Base-by-base conservation (phyloP, 2,888 invertebrate genomes). In the Baronia brevicornis region DNA sequence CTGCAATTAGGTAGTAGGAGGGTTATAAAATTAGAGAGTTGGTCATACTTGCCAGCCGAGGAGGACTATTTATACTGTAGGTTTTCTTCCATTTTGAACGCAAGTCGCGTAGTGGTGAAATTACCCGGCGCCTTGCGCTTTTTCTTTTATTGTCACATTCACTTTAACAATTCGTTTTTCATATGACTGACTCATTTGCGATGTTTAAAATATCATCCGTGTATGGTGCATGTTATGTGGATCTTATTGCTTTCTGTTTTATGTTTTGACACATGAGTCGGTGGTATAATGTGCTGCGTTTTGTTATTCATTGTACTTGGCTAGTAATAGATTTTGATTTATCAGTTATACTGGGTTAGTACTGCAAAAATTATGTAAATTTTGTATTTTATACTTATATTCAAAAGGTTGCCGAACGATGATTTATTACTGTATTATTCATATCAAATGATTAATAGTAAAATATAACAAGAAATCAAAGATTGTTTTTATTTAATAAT, bases 1-100 rank as follows among this genome's bases (percentile, higher is more conserved):
- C 39, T 20, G 21, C 36, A 35, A 28, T 23, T 33, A 19, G 28
- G 13, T 28, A 33, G 27, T 28, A 39, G 45, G 41, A 46, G 38
- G 45, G 56, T 55, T 65, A 56, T 62, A 69, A 69, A 75, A 68
- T 78, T 77, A 78, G 77, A 72, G 61, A 61, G 77, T 73, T 79
- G 71, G 71, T 79, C 80, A 80, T 73, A 60, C 67, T 56, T 49
- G n/a, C 50, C 48, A 56, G 46, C 48, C 46, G 54, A 46, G 54
- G 52, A 56, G 58, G 52, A 56, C 70, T 78, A 79, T 77, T 77
- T 74, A 72, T 71, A 66, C 56, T 49, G 46, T 39, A 54, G 52
- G 66, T 68, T 64, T 72, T 79, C 64, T 65, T 77, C 67, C 70
- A 68, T 74, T 78, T 77, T 66, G 64, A 58, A 47, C 49, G 48